Percentiles rank a stretch among this genome's conserved stretches.
phyloP scores from a whole-genome alignment of 2,888 invertebrate species.

The Ophraella communa region DNA sequence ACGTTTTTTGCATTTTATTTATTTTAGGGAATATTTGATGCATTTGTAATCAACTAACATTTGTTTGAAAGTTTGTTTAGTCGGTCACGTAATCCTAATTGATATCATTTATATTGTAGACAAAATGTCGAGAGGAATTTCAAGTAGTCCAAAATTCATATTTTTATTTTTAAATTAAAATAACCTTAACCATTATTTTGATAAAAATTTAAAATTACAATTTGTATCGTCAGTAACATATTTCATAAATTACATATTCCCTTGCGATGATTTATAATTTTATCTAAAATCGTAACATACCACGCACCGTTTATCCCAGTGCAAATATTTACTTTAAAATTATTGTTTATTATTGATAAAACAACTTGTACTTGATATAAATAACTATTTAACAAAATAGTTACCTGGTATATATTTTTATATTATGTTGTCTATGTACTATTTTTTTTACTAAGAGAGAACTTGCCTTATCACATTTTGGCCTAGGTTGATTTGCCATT shows the following conservation, averaged over 20 bases:
- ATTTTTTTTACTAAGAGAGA: neutral
- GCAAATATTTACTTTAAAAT: neutral
- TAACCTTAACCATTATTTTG: neutral
- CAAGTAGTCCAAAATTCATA: too few relatives aligned
- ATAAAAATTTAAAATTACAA: neutral
- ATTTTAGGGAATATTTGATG: too few relatives aligned
- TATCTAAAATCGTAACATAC: neutral
- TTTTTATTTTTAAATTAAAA: neutral
- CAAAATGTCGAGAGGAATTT: neutral
- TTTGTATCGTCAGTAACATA: neutral
- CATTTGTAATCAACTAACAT: too few relatives aligned
- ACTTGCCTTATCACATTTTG: too few relatives aligned
- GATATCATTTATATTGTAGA: too few relatives aligned
- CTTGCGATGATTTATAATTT: neutral
- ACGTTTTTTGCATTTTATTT: too few relatives aligned
- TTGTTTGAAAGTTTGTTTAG: too few relatives aligned
- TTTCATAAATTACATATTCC: neutral
- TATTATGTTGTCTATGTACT: neutral
- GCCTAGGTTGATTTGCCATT: too few relatives aligned
- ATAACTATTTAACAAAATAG: neutral
- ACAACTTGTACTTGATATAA: neutral
- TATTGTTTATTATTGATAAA: neutral
- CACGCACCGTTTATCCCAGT: neutral
- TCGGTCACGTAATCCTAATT: too few relatives aligned
- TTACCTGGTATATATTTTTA: neutral